Percentiles rank a stretch among this genome's conserved stretches.
These are phyloP conservation scores for Bimastos eiseni DNA, from an alignment of 2,888 invertebrate genomes.

Conservation along the genomic window DNA sequence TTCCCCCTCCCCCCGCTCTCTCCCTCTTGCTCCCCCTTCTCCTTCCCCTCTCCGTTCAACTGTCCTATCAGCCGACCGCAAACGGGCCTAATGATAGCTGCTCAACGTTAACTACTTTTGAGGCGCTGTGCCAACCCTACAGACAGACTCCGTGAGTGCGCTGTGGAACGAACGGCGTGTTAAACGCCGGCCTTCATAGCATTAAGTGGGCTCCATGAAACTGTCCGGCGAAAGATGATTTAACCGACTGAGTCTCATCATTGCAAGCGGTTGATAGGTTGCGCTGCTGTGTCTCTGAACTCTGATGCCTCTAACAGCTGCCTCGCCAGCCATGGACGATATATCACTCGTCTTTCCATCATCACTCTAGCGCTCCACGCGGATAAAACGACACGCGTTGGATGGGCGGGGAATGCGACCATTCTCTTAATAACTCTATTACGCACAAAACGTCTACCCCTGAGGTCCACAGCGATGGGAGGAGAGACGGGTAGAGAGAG, in stretches of 20 bases:
- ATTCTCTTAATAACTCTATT: slow-evolving; percentile 13
- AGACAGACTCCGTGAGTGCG: neutral
- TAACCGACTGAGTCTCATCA: neutral
- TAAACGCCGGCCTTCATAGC: neutral
- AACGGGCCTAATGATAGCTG: slow-evolving; percentile 1
- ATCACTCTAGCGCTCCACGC: neutral
- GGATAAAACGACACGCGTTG: neutral
- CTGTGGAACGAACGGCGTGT: neutral
- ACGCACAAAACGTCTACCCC: neutral
- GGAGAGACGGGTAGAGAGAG: neutral
- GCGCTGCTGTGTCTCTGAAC: neutral
- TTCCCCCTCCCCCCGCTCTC: neutral
- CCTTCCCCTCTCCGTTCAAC: neutral
- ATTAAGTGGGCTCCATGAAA: slow-evolving; percentile 9
- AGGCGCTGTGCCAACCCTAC: neutral
- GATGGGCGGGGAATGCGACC: neutral
- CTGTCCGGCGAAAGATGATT: neutral
- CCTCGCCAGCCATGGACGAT: slow-evolving; percentile 4
- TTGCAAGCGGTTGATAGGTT: neutral
- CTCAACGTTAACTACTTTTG: neutral
- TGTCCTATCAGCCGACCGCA: neutral
- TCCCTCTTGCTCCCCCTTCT: neutral
- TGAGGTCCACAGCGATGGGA: neutral
- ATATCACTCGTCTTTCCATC: neutral
- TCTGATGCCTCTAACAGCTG: neutral